Evolutionary conservation across 2,113 vertebrate genomes (phyloP), one percentile per base, ranked within the genome.

Genomic region (Phycodurus eques): DNA sequence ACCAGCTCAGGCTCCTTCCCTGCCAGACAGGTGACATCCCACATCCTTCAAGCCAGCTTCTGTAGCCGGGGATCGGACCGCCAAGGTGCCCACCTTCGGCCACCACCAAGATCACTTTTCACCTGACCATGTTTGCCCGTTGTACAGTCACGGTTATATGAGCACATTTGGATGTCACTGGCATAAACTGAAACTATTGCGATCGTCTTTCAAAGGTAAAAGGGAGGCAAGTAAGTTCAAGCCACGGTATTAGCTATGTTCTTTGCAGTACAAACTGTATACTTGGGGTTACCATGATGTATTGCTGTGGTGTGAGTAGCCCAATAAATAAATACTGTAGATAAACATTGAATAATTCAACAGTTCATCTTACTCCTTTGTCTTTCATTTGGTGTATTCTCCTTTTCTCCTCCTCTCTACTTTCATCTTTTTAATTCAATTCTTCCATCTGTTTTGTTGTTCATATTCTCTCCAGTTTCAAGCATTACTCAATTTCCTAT

Each of bases 401-500:
- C 22, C 10, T 19, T 15, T 31, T 6, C n/a, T 17, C 53, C 68
- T 31, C 47, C 20, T 31, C 65, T 74, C 47, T 54, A 54, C 11
- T 77, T 12, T 69, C 67, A 72, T 70, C 71, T 74, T 79, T 71
- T 66, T 47, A 19, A 71, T 56, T 70, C 62, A 5, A 51, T 67
- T 44, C 10, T 60, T 75, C 69, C 54, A 42, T 68, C 68, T n/a
- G 62, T 65, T 44, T 1, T 81, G 78, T 64, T 75, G 43, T 81
- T 80, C 74, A 76, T 74, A 77, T 77, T 81, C 44, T 73, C 70
- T 61, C 74, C 43, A 69, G 43, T 83, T 85, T 80, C 64, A 72
- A 74, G 62, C 51, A 77, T 86, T 76, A 85, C 75, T 87, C 79
- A 80, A 77, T 84, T 83, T 76, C 60, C 71, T 53, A 73, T 84